Conservation (phyloP, 2,113 vertebrate genomes). For the Cryptotis parvus region DNA sequence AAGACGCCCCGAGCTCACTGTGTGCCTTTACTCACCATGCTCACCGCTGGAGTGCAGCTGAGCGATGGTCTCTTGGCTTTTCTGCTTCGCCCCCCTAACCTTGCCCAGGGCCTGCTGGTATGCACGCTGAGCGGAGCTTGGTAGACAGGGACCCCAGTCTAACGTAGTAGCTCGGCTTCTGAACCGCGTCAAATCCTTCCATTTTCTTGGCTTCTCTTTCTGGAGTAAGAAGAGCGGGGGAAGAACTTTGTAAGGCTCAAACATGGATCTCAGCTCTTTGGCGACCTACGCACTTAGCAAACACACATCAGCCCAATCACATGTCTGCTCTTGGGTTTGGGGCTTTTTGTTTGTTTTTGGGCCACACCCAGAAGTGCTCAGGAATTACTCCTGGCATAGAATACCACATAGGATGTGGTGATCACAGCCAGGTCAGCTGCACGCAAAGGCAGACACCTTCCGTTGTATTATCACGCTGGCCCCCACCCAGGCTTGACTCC, state of each 20-base stretch:
- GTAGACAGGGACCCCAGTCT: constrained; percentile 89
- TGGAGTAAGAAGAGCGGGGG: constrained; percentile 57
- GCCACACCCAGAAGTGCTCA: too few species aligned
- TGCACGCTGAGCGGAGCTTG: constrained; percentile 89
- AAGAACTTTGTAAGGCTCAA: not conserved
- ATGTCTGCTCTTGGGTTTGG: not conserved
- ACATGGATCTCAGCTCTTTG: not conserved
- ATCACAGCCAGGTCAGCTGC: too few species aligned
- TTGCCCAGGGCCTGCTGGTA: constrained; percentile 89
- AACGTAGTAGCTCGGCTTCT: constrained; percentile 85
- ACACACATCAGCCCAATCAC: not conserved
- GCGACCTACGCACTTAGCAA: not conserved
- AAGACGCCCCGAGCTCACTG: not conserved
- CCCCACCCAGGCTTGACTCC: not conserved
- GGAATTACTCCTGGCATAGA: too few species aligned
- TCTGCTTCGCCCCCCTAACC: constrained; percentile 90
- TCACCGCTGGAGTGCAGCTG: constrained; percentile 91
- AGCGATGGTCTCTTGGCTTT: constrained; percentile 91
- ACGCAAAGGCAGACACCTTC: too few species aligned
- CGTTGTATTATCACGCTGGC: too few species aligned
- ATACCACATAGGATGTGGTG: too few species aligned
- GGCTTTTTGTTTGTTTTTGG: too few species aligned
- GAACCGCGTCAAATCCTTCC: constrained; percentile 88
- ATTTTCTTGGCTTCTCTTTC: constrained; percentile 88
- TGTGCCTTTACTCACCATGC: constrained; percentile 90